Percentiles rank a stretch among this genome's conserved stretches.
phyloP scores from a whole-genome alignment of 37 sponge, comb jelly and placozoan species.

The Geodia barretti region DNA sequence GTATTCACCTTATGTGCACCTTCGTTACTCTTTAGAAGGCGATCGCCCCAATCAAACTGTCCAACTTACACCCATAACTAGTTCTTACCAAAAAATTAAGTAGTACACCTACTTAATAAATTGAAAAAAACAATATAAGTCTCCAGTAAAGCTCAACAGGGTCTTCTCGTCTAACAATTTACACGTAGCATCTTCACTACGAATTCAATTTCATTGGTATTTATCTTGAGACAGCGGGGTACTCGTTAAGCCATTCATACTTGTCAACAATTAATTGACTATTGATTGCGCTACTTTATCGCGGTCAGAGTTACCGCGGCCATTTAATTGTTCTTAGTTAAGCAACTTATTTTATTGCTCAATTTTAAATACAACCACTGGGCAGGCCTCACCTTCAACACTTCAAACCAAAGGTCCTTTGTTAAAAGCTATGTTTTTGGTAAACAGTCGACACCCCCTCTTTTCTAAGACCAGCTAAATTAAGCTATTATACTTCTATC shows the following conservation, averaged over 20 bases:
- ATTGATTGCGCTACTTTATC: conserved; percentile 95
- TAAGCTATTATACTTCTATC: conserved; percentile 1
- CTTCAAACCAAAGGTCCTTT: conserved; percentile 48
- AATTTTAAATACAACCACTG: conserved; percentile 83
- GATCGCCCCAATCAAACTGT: conserved; percentile 93
- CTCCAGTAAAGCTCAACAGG: conserved; percentile 92
- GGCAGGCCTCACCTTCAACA: conserved; percentile 88
- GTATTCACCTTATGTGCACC: conserved; percentile 66
- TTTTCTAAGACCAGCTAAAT: conserved; percentile 52
- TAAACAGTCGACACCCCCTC: conserved; percentile 87
- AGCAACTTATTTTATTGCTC: conserved; percentile 54
- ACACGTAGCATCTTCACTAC: conserved; percentile 92
- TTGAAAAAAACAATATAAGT: conserved; percentile 58
- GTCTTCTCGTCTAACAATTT: conserved; percentile 96
- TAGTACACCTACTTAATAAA: conserved; percentile 62
- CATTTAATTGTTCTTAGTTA: conserved; percentile 82
- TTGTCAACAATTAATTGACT: conserved; percentile 96
- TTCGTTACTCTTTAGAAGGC: conserved; percentile 92
- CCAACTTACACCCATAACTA: conserved; percentile 54
- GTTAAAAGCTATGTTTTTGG: conserved; percentile 88
- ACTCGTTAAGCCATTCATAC: conserved; percentile 93
- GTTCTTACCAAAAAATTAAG: conserved; percentile 4
- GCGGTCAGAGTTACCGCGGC: conserved; percentile 98
- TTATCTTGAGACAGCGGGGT: conserved; percentile 94
- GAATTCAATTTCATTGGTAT: conserved; percentile 90